Base-by-base conservation (phyloP, 2,113 vertebrate genomes). In the Regulus satrapa region DNA sequence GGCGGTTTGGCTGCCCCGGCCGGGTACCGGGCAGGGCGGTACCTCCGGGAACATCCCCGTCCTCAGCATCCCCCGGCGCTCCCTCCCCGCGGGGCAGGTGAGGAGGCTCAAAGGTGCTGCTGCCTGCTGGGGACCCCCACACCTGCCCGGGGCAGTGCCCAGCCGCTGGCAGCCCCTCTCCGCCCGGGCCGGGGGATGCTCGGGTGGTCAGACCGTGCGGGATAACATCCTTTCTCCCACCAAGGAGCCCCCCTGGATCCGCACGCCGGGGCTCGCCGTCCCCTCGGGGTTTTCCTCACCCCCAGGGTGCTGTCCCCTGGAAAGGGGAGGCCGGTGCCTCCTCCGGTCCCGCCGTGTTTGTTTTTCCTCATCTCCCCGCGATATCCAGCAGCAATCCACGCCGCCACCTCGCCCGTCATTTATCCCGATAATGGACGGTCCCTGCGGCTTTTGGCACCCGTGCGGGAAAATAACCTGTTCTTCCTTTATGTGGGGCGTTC, bases 401-500 rank as follows among this genome's bases (percentile, higher is more conserved):
- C 63, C 5, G 2, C 54, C 43, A 5, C 16, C 6, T 38, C 2
- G 46, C 46, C 24, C 72, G 1, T 16, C 20, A 7, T 45, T 76
- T 5, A 45, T 8, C 41, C 59, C 34, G 9, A 15, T 3, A 46
- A n/a, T 2, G 29, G 0, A 10, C 17, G 1, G 1, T 28, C 18
- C 34, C 40, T 2, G 11, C 3, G 19, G 14, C 5, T 61, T 59
- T 61, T n/a, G 25, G 31, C 2, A 36, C 4, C 25, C 26, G 10
- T 3, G 38, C 14, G 32, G 51, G 14, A 36, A 55, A 75, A 92
- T 0, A 29, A 29, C 11, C 2, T 1, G 46, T 28, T 63, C 2
- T 23, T 28, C 8, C 12, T 81, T 32, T 6, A 5, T 23, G 52
- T 5, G 46, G 14, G 32, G 8, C 12, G 61, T 73, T 85, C 71